phyloP scores from a whole-genome alignment of 2,888 invertebrate genomes.

The Phaonia tiefii region DNA sequence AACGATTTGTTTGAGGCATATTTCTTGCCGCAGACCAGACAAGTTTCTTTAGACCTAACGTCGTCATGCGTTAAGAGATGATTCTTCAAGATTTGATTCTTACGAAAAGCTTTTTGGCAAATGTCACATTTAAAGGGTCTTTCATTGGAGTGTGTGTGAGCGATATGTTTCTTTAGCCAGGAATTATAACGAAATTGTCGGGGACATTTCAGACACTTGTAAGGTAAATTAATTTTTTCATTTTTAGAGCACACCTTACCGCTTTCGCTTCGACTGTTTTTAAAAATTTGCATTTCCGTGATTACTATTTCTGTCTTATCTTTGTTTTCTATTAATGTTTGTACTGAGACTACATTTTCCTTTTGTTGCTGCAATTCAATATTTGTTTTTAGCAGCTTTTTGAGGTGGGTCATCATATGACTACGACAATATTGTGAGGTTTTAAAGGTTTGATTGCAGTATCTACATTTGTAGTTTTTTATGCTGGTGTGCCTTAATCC shows the following conservation, averaged over 20 bases:
- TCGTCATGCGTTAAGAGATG: slow-evolving; percentile 69
- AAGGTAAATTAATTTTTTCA: not conserved
- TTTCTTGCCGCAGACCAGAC: slow-evolving; percentile 72
- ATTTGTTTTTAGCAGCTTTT: slow-evolving; percentile 46
- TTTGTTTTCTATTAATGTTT: slow-evolving; percentile 29
- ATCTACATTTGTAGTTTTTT: slow-evolving; percentile 67
- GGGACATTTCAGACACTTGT: slow-evolving; percentile 49
- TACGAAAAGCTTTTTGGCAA: slow-evolving; percentile 70
- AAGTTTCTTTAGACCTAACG: slow-evolving; percentile 64
- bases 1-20: slow-evolving; percentile 73
- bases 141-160: slow-evolving; percentile 69
- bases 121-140: slow-evolving; percentile 69
- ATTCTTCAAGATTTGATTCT: slow-evolving; percentile 68
- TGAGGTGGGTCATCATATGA: slow-evolving; percentile 71
- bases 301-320: not conserved
- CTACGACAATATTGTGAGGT: slow-evolving; percentile 68
- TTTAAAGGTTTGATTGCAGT: slow-evolving; percentile 70
- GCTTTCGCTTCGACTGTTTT: not conserved
- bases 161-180: slow-evolving; percentile 58
- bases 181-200: slow-evolving; percentile 46
- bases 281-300: not conserved
- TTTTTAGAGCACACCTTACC: too few species aligned
- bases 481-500: slow-evolving; percentile 31
- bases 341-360: not conserved
- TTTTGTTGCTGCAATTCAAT: not conserved